Base-by-base conservation (phyloP, 1,140 invertebrate genomes). In the Radopholus similis region DNA sequence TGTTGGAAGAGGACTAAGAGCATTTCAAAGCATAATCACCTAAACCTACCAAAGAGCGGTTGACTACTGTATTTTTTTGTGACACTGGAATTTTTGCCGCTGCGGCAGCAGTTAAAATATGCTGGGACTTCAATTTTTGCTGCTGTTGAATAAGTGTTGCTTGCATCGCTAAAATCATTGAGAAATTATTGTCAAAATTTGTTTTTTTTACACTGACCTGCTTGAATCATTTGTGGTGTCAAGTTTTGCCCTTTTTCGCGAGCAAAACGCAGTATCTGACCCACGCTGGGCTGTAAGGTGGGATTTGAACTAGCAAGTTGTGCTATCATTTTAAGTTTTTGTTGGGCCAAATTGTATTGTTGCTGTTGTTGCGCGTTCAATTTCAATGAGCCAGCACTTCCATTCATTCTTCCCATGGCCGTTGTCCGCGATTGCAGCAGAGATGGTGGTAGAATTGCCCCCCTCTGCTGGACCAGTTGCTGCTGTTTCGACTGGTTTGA, bases 81-180 rank as follows among this genome's bases (percentile, higher is more conserved):
- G 54, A 42, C 69, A n/a, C 30, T 64, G 28, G 5, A 11, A 30
- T 23, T 26, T 51, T 51, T 26, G 56, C 62, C 2, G 66, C 47
- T 8, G 66, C 54, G 4, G 44, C 35, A 6, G 37, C 40, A 28
- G 32, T 40, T 40, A 62, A 49, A 40, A 62, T 53, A 35, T 51
- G 66, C 34, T 51, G 35, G 4, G 28, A 54, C 40, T 68, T 53
- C 51, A 35, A 34, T 23, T 49, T 42, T 34, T 53, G 37, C 40
- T 67, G 63, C 30, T 58, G 37, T 68, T 68, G 66, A 44, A 64
- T 38, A 13, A 73, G 26, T 58, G 73, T 70, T 11, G 53, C 40
- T 62, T 72, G 72, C 44, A 71, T 56, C 30, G 70, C 69, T 66
- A 44, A 9, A 66, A 21, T 38, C 3, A 64, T 51, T 21, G 18